Base-by-base conservation (phyloP, 2,113 vertebrate species). In the Leiothrix lutea region DNA sequence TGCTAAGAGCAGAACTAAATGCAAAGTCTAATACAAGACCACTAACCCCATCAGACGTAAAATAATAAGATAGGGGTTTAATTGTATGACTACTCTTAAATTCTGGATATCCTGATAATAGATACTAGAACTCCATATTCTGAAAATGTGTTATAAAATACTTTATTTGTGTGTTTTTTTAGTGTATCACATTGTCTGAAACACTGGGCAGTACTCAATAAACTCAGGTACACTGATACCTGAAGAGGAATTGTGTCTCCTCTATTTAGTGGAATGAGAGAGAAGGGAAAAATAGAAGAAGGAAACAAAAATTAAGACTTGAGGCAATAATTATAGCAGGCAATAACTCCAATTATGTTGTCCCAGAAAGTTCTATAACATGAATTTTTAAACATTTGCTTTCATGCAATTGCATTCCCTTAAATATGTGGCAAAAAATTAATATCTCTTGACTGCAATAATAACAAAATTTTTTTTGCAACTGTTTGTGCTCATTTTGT, bases 331-430 rank as follows among this genome's bases (percentile, higher is more conserved):
- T 92, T 90, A 66, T 38, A 90, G 24, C 21, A 80, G 75, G 42
- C 58, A 96, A 65, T 96, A 96, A 95, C 91, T 94, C 67, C 85
- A 95, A 95, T 89, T 93, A 94, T 58, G 33, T 82, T 79, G 86
- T 92, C 88, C 79, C 70, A 75, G 73, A 67, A 85, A 81, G 47
- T 94, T 93, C 84, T 78, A 58, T 90, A 92, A 71, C 73, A 95
- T 92, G 77, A 92, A 88, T 90, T 97, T 94, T 96, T 92, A 95
- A 95, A 89, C 54, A 62, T 97, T 94, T 75, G 24, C 90, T 91
- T 92, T 90, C 29, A 13, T 82, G 24, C n/a, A 83, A 35, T 79
- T 80, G 19, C 70, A 22, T 58, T 92, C 62, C 77, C 16, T 50
- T 73, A 92, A 96, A 92, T 86, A 88, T 38, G 33, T 72, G 53